Conservation (phyloP, 2,888 invertebrate species). For the Pilophorus perplexus region DNA sequence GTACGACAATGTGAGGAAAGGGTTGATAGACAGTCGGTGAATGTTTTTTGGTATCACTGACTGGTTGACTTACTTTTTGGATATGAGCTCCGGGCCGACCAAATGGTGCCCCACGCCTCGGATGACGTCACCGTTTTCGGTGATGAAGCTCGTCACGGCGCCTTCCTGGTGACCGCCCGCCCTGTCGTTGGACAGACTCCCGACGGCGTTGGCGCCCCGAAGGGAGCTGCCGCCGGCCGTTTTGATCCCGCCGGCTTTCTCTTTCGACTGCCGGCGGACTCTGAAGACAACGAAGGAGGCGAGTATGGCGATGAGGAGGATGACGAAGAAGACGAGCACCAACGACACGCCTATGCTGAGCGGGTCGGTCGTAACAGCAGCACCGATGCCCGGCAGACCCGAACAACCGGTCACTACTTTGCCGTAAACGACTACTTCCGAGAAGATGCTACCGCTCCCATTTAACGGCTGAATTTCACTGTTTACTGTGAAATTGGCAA, state of each 20-base stretch:
- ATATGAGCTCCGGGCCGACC: constrained; percentile 79
- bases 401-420: constrained; percentile 70
- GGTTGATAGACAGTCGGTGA: no score
- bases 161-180: constrained; percentile 61
- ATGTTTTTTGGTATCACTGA: no score
- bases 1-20: no score
- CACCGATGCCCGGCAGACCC: constrained; percentile 72
- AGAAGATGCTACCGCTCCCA: constrained; percentile 80
- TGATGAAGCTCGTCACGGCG: constrained; percentile 62
- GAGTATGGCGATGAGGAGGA: constrained; percentile 81
- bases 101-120: constrained; percentile 74
- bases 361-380: constrained; percentile 77
- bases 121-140: constrained; percentile 71
- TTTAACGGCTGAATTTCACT: constrained; percentile 86
- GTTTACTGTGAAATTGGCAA: constrained; percentile 85
- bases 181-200: constrained; percentile 56
- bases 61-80: constrained; percentile 63
- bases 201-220: constrained; percentile 66
- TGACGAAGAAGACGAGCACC: constrained; percentile 90
- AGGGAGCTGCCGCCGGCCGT: constrained; percentile 59
- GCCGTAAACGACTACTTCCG: constrained; percentile 67
- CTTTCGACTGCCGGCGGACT: constrained; percentile 80
- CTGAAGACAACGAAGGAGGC: constrained; percentile 91
- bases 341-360: constrained; percentile 89
- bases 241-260: constrained; percentile 61